phyloP scores from a whole-genome alignment of 2,888 invertebrate genomes.

The Acanthopleura granulata region DNA sequence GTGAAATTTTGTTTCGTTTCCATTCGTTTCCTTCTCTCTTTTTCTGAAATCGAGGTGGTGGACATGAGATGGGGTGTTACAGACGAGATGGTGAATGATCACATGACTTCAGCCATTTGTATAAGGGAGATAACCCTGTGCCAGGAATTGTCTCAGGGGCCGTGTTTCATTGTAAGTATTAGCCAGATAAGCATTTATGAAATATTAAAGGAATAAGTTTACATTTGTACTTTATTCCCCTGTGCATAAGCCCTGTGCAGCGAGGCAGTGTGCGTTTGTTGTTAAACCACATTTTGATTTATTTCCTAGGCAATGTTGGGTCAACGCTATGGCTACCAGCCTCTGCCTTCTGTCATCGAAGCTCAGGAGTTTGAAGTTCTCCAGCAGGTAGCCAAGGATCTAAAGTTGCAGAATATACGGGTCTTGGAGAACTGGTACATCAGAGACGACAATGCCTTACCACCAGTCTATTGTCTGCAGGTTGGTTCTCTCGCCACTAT shows the following conservation, averaged over 20 bases:
- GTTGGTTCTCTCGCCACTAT: slow-evolving; percentile 21
- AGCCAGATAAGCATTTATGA: background rate
- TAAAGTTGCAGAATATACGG: background rate
- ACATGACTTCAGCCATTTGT: slow-evolving; percentile 37
- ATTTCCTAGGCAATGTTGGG: slow-evolving; percentile 31
- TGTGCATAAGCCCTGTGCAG: no score
- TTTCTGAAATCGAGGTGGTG: slow-evolving; percentile 22
- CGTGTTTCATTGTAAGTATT: slow-evolving; percentile 34
- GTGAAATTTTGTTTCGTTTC: no score
- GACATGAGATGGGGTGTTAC: slow-evolving; percentile 44
- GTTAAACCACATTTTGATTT: no score
- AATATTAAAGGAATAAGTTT: background rate
- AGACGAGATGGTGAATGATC: slow-evolving; percentile 37
- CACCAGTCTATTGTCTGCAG: slow-evolving; percentile 37
- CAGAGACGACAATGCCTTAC: slow-evolving; percentile 36
- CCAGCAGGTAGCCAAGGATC: background rate
- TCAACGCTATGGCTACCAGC: slow-evolving; percentile 39
- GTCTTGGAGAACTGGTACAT: slow-evolving; percentile 35
- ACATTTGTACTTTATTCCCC: background rate
- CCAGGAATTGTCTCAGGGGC: slow-evolving; percentile 34
- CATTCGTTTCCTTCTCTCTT: no score
- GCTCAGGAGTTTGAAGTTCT: slow-evolving; percentile 36
- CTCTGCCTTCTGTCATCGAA: slow-evolving; percentile 29
- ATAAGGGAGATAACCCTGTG: slow-evolving; percentile 35
- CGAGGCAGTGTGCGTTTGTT: no score